These are phyloP conservation scores for Drosophila asahinai DNA, from an alignment of 1,140 invertebrate genomes.

Conservation along the genomic window DNA sequence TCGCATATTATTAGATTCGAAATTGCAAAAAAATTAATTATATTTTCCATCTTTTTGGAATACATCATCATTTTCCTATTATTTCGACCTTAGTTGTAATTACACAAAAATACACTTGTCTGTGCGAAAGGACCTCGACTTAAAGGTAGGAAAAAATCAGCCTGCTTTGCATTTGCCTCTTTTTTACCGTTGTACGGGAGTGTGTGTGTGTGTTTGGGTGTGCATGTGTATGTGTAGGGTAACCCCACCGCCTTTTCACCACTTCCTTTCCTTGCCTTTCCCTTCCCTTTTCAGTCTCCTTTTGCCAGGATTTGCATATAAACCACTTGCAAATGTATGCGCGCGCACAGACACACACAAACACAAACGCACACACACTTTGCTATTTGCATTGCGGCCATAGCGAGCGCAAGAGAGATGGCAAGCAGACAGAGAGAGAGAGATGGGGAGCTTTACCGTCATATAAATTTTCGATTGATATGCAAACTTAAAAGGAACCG, in stretches of 20 bases:
- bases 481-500: conserved; percentile 85
- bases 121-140: conserved; percentile 27
- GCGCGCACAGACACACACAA: conserved; percentile 60
- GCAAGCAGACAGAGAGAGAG: not conserved
- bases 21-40: no score
- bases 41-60: no score
- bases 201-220: conserved; percentile 13
- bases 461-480: conserved; percentile 84
- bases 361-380: conserved; percentile 33
- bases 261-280: conserved; percentile 19
- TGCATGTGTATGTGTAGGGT: not conserved
- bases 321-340: conserved; percentile 81
- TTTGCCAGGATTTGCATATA: conserved; percentile 76
- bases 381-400: conserved; percentile 66
- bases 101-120: not conserved
- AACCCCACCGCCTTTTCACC: not conserved
- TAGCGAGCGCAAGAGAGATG: not conserved
- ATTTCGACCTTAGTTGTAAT: not conserved
- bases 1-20: no score
- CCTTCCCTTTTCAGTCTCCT: conserved; percentile 42
- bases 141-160: conserved; percentile 56
- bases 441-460: conserved; percentile 60
- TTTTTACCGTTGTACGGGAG: conserved; percentile 24
- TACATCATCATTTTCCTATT: not conserved
- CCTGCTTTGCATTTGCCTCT: conserved; percentile 20